Percentiles rank a stretch among this genome's conserved stretches.
Evolutionary conservation across 2,888 invertebrate species (phyloP).

Genomic region (Brachynemurus nebulosus): DNA sequence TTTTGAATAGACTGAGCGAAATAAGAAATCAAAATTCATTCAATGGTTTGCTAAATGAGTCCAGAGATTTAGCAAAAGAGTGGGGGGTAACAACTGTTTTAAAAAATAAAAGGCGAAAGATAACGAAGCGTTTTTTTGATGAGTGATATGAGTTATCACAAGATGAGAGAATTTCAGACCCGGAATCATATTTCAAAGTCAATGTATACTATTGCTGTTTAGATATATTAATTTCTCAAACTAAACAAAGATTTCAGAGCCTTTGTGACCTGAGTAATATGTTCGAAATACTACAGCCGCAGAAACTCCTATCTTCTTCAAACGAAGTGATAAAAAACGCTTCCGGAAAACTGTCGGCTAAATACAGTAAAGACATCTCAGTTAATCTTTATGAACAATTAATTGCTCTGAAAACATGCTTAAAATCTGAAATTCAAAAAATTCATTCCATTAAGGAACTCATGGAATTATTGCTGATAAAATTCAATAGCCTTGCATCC

Average conservation of each 20-base stretch:
- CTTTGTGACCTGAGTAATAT: conserved; percentile 11
- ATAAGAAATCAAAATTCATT: conserved; percentile 13
- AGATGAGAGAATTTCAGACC: conserved; percentile 17
- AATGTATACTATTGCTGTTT: conserved; percentile 15
- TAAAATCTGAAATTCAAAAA: too few relatives aligned
- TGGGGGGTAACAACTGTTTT: conserved; percentile 12
- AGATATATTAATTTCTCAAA: conserved; percentile 18
- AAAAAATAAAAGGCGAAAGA: conserved; percentile 21
- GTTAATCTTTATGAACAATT: too few relatives aligned
- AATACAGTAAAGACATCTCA: too few relatives aligned
- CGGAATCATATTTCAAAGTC: conserved; percentile 16
- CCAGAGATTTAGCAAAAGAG: conserved; percentile 12
- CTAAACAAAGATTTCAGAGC: conserved; percentile 14
- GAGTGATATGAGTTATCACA: conserved; percentile 18
- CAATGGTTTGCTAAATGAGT: conserved; percentile 10
- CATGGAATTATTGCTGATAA: too few relatives aligned
- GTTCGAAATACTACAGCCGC: too few relatives aligned
- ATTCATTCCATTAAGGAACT: too few relatives aligned
- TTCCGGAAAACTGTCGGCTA: too few relatives aligned
- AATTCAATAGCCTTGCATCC: too few relatives aligned
- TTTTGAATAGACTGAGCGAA: conserved; percentile 16
- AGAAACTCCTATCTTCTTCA: too few relatives aligned
- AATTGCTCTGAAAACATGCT: too few relatives aligned
- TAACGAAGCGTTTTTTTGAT: conserved; percentile 21
- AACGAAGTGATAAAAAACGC: too few relatives aligned